Evolutionary conservation across 2,113 vertebrate species (phyloP), one percentile per base, ranked within the genome.

Genomic region (Cervus canadensis): DNA sequence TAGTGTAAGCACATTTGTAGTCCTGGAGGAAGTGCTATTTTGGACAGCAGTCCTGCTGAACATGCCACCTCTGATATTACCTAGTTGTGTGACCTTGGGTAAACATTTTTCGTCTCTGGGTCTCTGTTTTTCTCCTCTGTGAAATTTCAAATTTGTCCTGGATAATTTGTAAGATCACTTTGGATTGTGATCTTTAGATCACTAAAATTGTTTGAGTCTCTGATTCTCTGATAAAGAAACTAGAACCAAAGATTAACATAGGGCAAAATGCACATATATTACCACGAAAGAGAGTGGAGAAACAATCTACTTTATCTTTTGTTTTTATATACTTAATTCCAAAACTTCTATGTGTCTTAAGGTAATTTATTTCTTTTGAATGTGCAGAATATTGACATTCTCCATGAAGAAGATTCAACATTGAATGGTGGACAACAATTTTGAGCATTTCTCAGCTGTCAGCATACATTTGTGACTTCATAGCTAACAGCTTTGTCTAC

Each of bases 271-370:
- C 0, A 3, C 6, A 36, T 95, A 36, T 87, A 40, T 59, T 90
- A 81, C 21, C 89, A 82, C n/a, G 33, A 71, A 83, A 33, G 54
- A 36, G 36, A 88, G 23, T 57, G 15, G 48, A n/a, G 21, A 93
- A 25, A 91, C 92, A 82, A 90, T 76, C 15, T 94, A 36, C 19
- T 91, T 3, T 97, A 19, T 60, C 40, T 62, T 74, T 74, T 81
- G 3, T 87, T 84, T 86, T 71, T 89, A 71, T 94, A 48, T 90
- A 97, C 30, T 92, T 97, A 95, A 95, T 92, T 94, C 23, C 50
- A 94, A 96, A 82, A 95, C n/a, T 13, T 96, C 64, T 97, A 7
- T 96, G 89, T 97, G 8, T 98, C 59, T 5, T 94, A 98, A 97
- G 74, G 74, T 98, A 71, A 96, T 84, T 54, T 74, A 6, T 97